Evolutionary conservation across 2,797 vertebrate species (phyloP).

Genomic region (Jordanella pulchra): DNA sequence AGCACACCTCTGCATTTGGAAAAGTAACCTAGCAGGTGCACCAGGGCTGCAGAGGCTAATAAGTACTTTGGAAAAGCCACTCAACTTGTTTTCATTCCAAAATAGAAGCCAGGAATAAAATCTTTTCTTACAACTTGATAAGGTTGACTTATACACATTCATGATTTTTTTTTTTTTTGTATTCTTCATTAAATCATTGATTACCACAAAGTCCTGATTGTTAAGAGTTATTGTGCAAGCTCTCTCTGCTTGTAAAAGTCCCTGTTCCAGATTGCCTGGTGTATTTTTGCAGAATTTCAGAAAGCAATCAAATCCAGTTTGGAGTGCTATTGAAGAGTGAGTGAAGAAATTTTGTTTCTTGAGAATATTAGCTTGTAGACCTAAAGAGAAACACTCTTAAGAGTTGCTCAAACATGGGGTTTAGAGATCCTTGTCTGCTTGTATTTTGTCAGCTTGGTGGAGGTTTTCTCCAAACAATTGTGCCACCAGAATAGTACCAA

Average conservation of each 20-base stretch:
- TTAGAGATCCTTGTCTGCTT: not conserved
- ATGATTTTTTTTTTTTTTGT: not conserved
- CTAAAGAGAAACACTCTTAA: not conserved
- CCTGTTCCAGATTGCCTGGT: not conserved
- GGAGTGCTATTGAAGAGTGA: not conserved
- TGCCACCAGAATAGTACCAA: not conserved
- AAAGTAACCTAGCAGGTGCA: slow-evolving; percentile 30
- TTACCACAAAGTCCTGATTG: not conserved
- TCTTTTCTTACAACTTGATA: not conserved
- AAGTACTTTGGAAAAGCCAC: slow-evolving; percentile 14
- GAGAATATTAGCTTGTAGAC: not conserved
- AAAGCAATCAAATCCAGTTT: not conserved
- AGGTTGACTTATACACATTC: slow-evolving; percentile 8
- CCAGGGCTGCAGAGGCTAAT: slow-evolving; percentile 25
- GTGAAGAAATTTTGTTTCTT: no score
- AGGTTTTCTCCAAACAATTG: not conserved
- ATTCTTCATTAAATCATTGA: slow-evolving; percentile 9
- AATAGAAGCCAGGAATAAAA: slow-evolving; percentile 37
- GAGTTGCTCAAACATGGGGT: not conserved
- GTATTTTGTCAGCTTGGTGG: not conserved
- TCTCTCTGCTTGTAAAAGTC: slow-evolving; percentile 8
- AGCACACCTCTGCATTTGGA: slow-evolving; percentile 39
- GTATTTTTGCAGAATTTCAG: not conserved
- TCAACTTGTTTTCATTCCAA: slow-evolving; percentile 3
- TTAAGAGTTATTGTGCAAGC: not conserved